These are phyloP conservation scores for Zenarchopterus dispar DNA, from an alignment of 2,797 vertebrate genomes.

Conservation along the genomic window DNA sequence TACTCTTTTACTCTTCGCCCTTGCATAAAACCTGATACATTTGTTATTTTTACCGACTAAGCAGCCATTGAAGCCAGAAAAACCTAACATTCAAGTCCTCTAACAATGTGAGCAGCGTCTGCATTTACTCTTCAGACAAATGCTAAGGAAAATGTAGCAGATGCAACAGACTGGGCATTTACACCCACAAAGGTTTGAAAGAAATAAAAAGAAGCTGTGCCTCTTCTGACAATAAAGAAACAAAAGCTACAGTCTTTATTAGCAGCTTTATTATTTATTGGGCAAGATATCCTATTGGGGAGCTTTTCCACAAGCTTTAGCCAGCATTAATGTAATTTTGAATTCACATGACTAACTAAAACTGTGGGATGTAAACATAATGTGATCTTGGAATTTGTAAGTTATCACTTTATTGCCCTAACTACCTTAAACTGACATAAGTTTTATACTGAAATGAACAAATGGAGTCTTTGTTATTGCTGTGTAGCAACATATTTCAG, in stretches of 20 bases:
- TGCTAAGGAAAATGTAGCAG: neutral
- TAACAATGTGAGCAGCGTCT: neutral
- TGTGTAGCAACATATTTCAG: too few species aligned
- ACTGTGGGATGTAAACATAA: too few species aligned
- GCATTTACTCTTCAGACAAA: neutral
- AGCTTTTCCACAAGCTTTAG: conserved; percentile 5
- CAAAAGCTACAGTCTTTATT: conserved; percentile 12
- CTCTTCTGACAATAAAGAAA: neutral
- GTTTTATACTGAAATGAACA: too few species aligned
- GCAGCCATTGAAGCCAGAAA: conserved; percentile 30
- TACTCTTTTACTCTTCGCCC: conserved; percentile 34
- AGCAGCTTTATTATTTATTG: conserved; percentile 34
- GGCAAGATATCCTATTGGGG: conserved; percentile 2
- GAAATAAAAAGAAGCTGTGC: neutral
- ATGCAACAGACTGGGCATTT: neutral
- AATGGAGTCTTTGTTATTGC: too few species aligned
- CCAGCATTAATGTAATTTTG: neutral
- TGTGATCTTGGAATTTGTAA: too few species aligned
- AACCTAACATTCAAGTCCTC: conserved; percentile 10
- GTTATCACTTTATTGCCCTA: too few species aligned
- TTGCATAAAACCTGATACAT: conserved; percentile 23
- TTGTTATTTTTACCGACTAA: conserved; percentile 25
- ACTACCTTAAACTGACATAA: too few species aligned
- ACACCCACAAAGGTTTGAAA: neutral
- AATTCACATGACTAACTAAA: too few species aligned